These are phyloP conservation scores for Bombyx mori DNA, from an alignment of 1,140 invertebrate genomes.

Conservation along the genomic window DNA sequence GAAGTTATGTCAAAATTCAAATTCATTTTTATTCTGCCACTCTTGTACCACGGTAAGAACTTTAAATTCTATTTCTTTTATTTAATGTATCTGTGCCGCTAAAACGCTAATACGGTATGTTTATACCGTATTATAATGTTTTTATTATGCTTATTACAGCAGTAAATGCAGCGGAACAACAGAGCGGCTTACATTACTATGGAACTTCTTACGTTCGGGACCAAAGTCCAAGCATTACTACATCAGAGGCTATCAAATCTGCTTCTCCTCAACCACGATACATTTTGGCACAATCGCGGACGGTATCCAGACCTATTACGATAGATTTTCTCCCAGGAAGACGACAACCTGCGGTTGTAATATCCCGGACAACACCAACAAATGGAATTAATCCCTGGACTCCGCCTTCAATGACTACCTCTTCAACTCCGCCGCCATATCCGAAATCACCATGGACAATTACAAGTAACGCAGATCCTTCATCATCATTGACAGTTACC, in stretches of 20 bases:
- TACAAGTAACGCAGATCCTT: neutral
- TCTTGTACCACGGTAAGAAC: too few relatives aligned
- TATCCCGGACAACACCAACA: neutral
- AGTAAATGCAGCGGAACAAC: too few relatives aligned
- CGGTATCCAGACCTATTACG: neutral
- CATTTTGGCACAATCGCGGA: neutral
- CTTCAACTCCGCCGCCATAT: neutral
- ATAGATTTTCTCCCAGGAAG: neutral
- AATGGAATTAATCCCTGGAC: neutral
- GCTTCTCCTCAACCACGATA: neutral
- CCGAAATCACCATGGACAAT: neutral
- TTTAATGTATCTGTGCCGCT: too few relatives aligned
- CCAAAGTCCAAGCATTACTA: neutral
- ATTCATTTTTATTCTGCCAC: too few relatives aligned
- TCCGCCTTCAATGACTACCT: neutral
- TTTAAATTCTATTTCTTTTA: too few relatives aligned
- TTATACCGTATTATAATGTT: too few relatives aligned
- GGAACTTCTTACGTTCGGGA: neutral
- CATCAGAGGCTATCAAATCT: neutral
- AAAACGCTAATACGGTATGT: too few relatives aligned
- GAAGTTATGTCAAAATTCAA: too few relatives aligned
- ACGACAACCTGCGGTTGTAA: too few relatives aligned
- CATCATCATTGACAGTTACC: neutral
- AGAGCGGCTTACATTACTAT: neutral
- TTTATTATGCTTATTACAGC: too few relatives aligned